Evolutionary conservation across 2,113 vertebrate species (phyloP), one percentile per base, ranked within the genome.

Genomic region (Diadophis punctatus): DNA sequence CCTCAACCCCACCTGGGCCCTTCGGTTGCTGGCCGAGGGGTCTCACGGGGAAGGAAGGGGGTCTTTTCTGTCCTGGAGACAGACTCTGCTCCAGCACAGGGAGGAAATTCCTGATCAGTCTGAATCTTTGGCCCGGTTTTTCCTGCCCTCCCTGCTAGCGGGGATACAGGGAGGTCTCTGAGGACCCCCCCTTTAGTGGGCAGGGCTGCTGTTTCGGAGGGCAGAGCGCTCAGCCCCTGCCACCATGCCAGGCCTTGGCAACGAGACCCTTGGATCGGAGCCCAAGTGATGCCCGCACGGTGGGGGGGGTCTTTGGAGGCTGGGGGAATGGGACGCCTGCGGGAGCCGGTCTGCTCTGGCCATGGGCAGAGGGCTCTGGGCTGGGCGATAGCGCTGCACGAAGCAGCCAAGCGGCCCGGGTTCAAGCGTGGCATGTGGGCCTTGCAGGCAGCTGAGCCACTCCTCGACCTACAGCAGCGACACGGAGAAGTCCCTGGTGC

Each of bases 371-470:
- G 6, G n/a, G 74, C 39, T 1, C 14, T 8, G 16, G n/a, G 3
- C 22, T 25, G 84, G 22, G 20, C 43, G 0, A 23, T 8, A 86
- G 74, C 4, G 18, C 34, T 34, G 56, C 8, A 53, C 3, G 12
- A 53, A 53, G 60, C 60, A 14, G 63, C 60, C 1, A 25, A 8
- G 39, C 16, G 1, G 74, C 74, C 74, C 39, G 1, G 80, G 23
- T 27, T 51, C 49, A 34, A 22, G 51, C 2, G 7, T 5, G 7
- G n/a, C 30, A 12, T 0, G 91, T 34, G 93, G 93, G 22, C 23
- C 16, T 56, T 39, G 51, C 95, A 98, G 98, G 88, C 98, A 98
- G 10, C 96, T 98, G 91, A 98, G 97, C 94, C 97, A 93, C 60
- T 96, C 93, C 30, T 98, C 97, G 6, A 97, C 97, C 0, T 97